phyloP scores from a whole-genome alignment of 1,140 invertebrate species.

The Pemphigus obesinymphae region DNA sequence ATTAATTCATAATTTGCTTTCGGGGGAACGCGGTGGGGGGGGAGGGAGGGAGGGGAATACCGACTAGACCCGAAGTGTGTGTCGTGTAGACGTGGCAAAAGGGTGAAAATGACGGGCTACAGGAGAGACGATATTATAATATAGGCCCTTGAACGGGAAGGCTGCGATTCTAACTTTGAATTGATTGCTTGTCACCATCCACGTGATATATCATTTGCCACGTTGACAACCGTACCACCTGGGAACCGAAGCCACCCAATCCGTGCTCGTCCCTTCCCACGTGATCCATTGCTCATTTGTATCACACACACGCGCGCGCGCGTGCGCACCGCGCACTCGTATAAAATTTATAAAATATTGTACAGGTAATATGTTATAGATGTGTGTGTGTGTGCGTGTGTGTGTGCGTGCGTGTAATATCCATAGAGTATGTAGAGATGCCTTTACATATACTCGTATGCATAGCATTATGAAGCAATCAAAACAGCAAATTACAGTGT shows the following conservation, averaged over 20 bases:
- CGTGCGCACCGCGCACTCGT: too few relatives aligned
- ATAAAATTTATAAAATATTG: too few relatives aligned
- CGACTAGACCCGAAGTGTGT: not conserved
- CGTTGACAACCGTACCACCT: conserved; percentile 29
- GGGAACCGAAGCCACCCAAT: not conserved
- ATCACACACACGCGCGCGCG: not conserved
- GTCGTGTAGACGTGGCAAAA: not conserved
- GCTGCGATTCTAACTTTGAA: conserved; percentile 11
- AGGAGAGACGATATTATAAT: too few relatives aligned
- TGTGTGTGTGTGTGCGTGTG: too few relatives aligned
- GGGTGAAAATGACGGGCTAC: not conserved
- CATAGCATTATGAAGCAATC: too few relatives aligned
- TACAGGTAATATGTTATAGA: too few relatives aligned
- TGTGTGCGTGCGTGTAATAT: too few relatives aligned
- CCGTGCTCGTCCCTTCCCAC: not conserved
- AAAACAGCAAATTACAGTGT: too few relatives aligned
- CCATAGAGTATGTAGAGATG: too few relatives aligned
- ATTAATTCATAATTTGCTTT: conserved; percentile 30
- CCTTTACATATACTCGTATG: too few relatives aligned
- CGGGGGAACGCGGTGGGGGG: not conserved
- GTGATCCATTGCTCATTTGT: not conserved
- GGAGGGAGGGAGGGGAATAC: not conserved
- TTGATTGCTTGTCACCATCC: conserved; percentile 28
- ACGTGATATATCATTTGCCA: conserved; percentile 19
- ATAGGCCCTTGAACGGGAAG: not conserved